These are phyloP conservation scores for Sphenodon punctatus DNA, from an alignment of 2,797 vertebrate genomes.

Conservation along the genomic window DNA sequence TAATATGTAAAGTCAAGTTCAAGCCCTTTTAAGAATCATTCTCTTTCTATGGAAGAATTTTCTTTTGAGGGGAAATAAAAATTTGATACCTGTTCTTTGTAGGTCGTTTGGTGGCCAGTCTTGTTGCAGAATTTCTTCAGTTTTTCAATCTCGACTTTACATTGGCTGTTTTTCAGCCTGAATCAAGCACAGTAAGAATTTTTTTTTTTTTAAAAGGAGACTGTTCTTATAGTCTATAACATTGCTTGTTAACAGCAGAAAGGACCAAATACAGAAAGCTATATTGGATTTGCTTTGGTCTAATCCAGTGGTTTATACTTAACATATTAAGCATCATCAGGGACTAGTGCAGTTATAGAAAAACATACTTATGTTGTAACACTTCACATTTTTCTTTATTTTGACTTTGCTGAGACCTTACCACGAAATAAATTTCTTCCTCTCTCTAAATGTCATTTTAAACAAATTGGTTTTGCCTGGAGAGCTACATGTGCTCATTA, in stretches of 20 bases:
- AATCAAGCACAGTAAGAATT: conserved; percentile 88
- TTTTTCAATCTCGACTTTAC: conserved; percentile 95
- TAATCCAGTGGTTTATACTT: background rate
- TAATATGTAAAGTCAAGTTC: background rate
- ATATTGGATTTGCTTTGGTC: background rate
- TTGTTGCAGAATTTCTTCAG: conserved; percentile 92
- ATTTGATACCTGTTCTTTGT: background rate
- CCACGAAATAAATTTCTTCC: background rate
- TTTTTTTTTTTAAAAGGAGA: background rate
- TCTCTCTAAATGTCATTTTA: background rate
- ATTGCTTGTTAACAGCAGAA: background rate
- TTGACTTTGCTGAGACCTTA: background rate
- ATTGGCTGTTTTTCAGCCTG: conserved; percentile 92
- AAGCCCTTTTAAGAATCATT: background rate
- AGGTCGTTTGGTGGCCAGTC: conserved; percentile 89
- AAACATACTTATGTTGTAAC: background rate
- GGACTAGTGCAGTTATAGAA: background rate
- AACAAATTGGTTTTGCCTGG: background rate
- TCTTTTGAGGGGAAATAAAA: background rate
- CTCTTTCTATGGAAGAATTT: background rate
- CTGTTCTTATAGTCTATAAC: background rate
- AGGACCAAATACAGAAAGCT: background rate
- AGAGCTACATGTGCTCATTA: background rate
- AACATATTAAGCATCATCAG: fast-evolving
- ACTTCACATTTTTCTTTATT: too few relatives aligned